Evolutionary conservation across 2,113 vertebrate genomes (phyloP), one percentile per base, ranked within the genome.

Genomic region (Pseudonaja textilis): DNA sequence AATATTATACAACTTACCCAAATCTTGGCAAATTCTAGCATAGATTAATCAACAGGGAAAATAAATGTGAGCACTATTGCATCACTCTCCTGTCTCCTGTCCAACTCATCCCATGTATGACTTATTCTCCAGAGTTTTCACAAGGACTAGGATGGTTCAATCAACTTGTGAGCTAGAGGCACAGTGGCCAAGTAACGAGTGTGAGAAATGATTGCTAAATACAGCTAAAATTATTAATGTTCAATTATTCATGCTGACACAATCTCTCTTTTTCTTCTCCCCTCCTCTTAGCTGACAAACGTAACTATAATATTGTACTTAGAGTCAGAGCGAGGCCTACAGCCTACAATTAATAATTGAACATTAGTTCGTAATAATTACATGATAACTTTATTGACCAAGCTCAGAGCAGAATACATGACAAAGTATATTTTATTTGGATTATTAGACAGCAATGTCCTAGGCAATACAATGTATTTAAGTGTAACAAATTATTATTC

Each of bases 371-470:
- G 95, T 96, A 95, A 97, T 98, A 97, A 98, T 97, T 97, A 95
- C 94, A 59, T 98, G 98, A 98, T 97, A 97, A 97, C 97, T 98
- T 97, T 97, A 97, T 98, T 97, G 97, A 96, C 95, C 88, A 93
- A 93, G 97, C 95, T 96, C 88, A 1, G 55, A 61, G 87, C 88
- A 16, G 64, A 95, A 95, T 93, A 55, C 59, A 39, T 91, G 26
- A 92, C 29, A 69, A 14, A 69, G n/a, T 61, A 3, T 22, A 26
- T 42, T 94, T 61, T 5, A 87, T 81, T 93, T 93, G 92, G 87
- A 64, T 29, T 81, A 85, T 92, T 90, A 52, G 69, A 94, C 91
- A 93, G 90, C 59, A 96, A 87, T 95, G 22, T 26, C 61, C n/a
- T 42, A 26, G 92, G 74, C 59, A 56, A 55, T 85, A 95, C 12